Base-by-base conservation (phyloP, 2,797 vertebrate genomes). In the Parauchenoglanis ngamensis region DNA sequence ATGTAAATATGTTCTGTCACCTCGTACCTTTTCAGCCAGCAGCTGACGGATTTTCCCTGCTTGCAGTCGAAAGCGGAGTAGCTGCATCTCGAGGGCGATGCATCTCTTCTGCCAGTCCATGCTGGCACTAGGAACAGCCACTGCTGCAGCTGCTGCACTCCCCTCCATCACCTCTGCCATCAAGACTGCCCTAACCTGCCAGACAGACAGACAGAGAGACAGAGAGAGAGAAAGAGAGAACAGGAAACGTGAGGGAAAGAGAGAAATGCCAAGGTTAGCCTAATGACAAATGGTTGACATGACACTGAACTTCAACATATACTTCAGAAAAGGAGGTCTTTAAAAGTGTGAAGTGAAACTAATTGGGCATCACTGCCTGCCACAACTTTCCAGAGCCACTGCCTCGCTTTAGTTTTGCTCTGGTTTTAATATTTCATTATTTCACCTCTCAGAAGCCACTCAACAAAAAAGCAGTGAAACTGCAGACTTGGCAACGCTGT, bases 31-130 rank as follows among this genome's bases (percentile, higher is more conserved):
- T 92, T 98, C 97, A 35, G 97, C 97, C 92, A 99, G 95, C 85
- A 99, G 95, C 91, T 98, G 97, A 86, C 98, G 94, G 91, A 99
- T 97, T 93, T 98, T 98, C 90, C 97, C 96, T 23, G 98, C 97
- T 91, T 99, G 98, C 25, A 98, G 94, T 72, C 97, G 96, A 93
- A 99, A 99, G 91, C 96, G 96, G 93, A 98, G 96, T 89, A 99
- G 97, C 94, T 99, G 98, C 82, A 97, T 97, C 92, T 99, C 97
- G 91, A 99, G 90, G 0, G 94, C 93, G 21, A 97, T 89, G 91
- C 97, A 99, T 86, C 97, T 95, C 79, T 98, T 97, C 93, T 98
- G 97, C 98, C 97, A 99, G 90, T 98, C 97, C 89, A 96, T 92
- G 75, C 88, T 88, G 80, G 92, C 87, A 63, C 31, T 59, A 25